Evolutionary conservation across 92 coral and sea anemone genomes (phyloP), one percentile per base, ranked within the genome.

Genomic region (Porites cylindrica): DNA sequence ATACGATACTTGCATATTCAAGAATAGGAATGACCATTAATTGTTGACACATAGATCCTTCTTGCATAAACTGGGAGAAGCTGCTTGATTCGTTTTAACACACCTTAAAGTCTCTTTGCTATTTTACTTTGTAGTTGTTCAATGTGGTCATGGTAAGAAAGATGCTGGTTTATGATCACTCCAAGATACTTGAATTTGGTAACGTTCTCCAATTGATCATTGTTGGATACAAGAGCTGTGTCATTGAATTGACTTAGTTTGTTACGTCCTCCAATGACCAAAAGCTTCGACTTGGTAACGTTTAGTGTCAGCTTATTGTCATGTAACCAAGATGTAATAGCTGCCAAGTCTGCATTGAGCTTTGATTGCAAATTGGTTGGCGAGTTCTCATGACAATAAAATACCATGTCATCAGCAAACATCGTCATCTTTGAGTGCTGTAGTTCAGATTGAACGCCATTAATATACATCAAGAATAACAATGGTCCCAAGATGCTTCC

Each of bases 321-420:
- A 20, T 64, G 78, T 29, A 80, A 68, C 86, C 90, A 86, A 79
- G 62, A 70, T 9, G 90, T 19, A 63, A 59, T 86, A 18, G 66
- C 68, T 19, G 67, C 13, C 66, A 86, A 52, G 43, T 86, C 86
- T 13, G 51, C 13, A 63, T 86, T 75, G 0, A 78, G 86, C 29
- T 80, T 86, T 50, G 23, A 68, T 86, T 86, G 86, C 79, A 79
- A 51, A 52, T 69, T 80, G 68, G 32, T 20, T 51, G 73, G 68
- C 58, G 86, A 79, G 52, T 43, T 79, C 80, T 61, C 88, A 24
- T 23, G 81, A 61, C 88, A 81, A 32, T 88, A 81, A 66, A 88
- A 88, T 11, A 77, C 91, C 88, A 88, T 81, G 17, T 88, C 91
- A 88, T 88, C 91, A 26, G 87, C 88, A 70, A 88, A 81, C 52